These are phyloP conservation scores for Leptogaster cylindrica DNA, from an alignment of 2,888 invertebrate genomes.

Conservation along the genomic window DNA sequence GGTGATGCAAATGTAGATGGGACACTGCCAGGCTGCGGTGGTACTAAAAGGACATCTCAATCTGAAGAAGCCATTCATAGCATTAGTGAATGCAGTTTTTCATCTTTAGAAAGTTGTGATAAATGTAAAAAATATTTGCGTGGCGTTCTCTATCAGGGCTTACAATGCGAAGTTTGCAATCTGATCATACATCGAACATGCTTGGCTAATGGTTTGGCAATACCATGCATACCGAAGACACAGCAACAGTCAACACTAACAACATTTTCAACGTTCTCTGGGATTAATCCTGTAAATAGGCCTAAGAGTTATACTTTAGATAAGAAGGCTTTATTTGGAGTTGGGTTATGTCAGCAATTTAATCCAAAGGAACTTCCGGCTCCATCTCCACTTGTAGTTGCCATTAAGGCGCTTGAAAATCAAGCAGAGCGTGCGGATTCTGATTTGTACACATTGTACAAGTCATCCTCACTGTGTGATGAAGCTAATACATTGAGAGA, in stretches of 20 bases:
- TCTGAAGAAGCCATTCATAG: conserved; percentile 53
- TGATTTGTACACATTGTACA: conserved; percentile 73
- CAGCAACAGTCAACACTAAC: conserved; percentile 9
- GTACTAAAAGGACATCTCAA: not conserved
- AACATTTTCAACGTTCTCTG: not conserved
- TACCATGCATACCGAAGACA: conserved; percentile 50
- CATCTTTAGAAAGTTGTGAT: conserved; percentile 72
- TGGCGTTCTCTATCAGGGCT: conserved; percentile 74
- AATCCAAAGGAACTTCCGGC: conserved; percentile 65
- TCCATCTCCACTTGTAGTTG: conserved; percentile 68
- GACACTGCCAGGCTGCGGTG: conserved; percentile 27
- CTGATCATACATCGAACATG: conserved; percentile 75
- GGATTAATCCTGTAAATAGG: not conserved
- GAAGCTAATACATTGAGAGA: conserved; percentile 65
- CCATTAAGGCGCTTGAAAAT: conserved; percentile 69
- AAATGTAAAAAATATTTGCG: conserved; percentile 75
- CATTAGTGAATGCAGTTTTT: conserved; percentile 71
- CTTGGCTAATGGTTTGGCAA: conserved; percentile 68
- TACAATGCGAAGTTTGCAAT: conserved; percentile 75
- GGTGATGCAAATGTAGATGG: conserved; percentile 10
- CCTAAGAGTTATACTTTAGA: conserved; percentile 39
- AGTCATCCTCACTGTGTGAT: conserved; percentile 63
- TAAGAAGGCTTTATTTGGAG: conserved; percentile 65
- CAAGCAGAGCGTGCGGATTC: conserved; percentile 62
- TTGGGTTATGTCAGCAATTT: conserved; percentile 70